phyloP scores from a whole-genome alignment of 2,797 vertebrate species.

The Sphaeramia orbicularis region DNA sequence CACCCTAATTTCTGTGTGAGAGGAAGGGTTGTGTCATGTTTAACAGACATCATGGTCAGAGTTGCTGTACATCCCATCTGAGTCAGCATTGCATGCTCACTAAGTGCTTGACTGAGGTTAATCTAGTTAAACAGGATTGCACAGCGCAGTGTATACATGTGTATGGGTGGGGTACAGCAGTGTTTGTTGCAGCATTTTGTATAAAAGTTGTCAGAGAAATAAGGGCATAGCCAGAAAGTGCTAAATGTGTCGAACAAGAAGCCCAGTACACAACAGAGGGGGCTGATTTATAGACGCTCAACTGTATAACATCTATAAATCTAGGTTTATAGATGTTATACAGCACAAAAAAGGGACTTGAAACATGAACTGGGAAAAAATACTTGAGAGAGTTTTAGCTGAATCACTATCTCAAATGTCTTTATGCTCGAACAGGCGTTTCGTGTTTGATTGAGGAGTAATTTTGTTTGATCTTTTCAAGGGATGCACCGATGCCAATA shows the following conservation, averaged over 20 bases:
- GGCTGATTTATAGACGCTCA: conserved; percentile 9
- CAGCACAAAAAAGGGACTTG: too few species aligned
- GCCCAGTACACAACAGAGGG: neutral
- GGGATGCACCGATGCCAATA: too few species aligned
- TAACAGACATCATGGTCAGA: conserved; percentile 44
- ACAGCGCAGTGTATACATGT: neutral
- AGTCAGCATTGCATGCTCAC: conserved; percentile 47
- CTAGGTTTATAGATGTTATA: too few species aligned
- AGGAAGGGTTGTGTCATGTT: conserved; percentile 28
- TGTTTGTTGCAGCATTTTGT: conserved; percentile 17
- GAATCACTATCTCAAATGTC: neutral
- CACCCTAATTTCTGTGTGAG: conserved; percentile 42
- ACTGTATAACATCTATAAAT: neutral
- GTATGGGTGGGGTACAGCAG: neutral
- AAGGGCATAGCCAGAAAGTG: neutral
- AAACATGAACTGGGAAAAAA: neutral
- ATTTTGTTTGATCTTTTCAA: conserved; percentile 19
- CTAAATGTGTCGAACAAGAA: conserved; percentile 7
- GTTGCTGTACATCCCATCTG: conserved; percentile 33
- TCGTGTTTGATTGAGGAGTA: conserved; percentile 18
- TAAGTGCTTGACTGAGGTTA: conserved; percentile 36
- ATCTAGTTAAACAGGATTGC: conserved; percentile 48
- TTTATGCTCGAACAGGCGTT: neutral
- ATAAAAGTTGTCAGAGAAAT: conserved; percentile 22
- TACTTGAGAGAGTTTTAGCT: neutral